Conservation (phyloP, 2,888 invertebrate genomes). For the Hyposoter didymator region DNA sequence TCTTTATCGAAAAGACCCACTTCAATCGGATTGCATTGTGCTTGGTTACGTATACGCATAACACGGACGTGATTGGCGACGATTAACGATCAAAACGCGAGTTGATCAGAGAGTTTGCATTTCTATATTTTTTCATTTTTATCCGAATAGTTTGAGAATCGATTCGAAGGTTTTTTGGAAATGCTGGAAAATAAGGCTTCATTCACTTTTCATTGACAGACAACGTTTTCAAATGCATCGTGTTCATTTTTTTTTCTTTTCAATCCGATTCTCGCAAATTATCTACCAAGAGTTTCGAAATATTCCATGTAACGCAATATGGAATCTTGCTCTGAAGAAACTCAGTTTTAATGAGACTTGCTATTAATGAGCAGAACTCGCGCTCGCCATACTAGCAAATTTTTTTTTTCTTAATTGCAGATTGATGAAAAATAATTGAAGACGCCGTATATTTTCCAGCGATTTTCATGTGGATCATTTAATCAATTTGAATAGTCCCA, state of each 20-base stretch:
- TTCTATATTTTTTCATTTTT: neutral
- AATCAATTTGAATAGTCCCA: neutral
- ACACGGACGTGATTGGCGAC: constrained; percentile 65
- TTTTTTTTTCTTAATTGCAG: neutral
- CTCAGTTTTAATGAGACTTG: neutral
- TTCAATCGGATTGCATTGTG: constrained; percentile 44
- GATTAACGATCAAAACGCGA: constrained; percentile 61
- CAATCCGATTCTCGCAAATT: neutral
- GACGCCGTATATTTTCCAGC: neutral
- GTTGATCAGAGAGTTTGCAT: constrained; percentile 63
- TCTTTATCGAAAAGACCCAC: constrained; percentile 40
- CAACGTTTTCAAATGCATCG: neutral
- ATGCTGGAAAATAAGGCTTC: neutral
- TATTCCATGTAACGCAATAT: neutral
- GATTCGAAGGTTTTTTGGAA: neutral
- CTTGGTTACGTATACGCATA: constrained; percentile 62
- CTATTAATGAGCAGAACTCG: neutral
- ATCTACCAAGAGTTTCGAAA: neutral
- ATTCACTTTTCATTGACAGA: neutral
- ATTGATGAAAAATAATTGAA: neutral
- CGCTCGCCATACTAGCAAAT: neutral
- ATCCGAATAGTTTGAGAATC: neutral
- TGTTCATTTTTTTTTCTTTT: neutral
- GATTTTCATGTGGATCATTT: neutral
- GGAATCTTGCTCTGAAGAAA: neutral